Evolutionary conservation across 92 coral and sea anemone species (phyloP).

Genomic region (Phenganax subtilis): DNA sequence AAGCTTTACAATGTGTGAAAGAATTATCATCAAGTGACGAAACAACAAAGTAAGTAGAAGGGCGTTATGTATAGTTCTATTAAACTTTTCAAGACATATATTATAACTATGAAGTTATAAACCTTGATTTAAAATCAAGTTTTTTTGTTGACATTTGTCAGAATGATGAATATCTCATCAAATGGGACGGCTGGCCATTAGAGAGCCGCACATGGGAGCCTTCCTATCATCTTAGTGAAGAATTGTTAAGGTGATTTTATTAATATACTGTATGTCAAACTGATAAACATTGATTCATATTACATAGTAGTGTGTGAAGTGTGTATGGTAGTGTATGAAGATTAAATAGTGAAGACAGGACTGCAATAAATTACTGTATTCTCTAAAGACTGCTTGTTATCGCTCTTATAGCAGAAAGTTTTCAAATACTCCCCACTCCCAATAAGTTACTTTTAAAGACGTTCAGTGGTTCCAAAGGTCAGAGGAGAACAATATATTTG

Average conservation of each 20-base stretch:
- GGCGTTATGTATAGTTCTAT: no score
- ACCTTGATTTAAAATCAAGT: neutral
- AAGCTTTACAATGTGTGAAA: neutral
- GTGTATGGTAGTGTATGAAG: neutral
- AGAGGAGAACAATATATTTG: no score
- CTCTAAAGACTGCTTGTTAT: no score
- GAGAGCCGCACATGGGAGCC: slow-evolving; percentile 24
- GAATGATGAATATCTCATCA: neutral
- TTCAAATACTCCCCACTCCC: no score
- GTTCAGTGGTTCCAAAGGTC: no score
- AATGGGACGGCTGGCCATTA: slow-evolving; percentile 15
- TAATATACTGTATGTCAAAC: neutral
- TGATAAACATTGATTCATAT: neutral
- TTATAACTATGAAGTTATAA: neutral
- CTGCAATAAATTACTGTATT: no score
- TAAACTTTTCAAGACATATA: neutral
- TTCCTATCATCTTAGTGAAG: slow-evolving; percentile 28
- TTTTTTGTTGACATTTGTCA: neutral
- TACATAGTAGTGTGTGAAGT: neutral
- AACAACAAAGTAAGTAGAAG: slow-evolving; percentile 15
- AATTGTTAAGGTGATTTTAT: neutral
- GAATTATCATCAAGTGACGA: slow-evolving; percentile 18
- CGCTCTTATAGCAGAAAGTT: no score
- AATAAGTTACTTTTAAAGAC: no score
- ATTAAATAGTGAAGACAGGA: no score